Evolutionary conservation across 2,888 invertebrate genomes (phyloP).

Genomic region (Himalopsyche anomala): DNA sequence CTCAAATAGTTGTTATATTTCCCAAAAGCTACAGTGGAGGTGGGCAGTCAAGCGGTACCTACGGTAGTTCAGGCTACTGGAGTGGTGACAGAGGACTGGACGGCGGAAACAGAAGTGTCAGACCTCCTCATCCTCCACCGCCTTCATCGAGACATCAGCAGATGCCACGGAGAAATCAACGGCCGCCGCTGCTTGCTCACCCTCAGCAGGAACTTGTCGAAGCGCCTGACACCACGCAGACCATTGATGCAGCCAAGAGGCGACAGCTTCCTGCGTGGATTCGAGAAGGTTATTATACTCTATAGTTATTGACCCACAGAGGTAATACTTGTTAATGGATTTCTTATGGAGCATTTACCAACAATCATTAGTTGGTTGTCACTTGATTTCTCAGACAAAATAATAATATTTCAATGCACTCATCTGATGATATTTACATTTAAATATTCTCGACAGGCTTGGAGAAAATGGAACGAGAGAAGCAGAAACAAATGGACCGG

Average conservation of each 20-base stretch:
- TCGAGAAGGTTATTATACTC: constrained; percentile 82
- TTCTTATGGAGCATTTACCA: no score
- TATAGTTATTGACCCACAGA: neutral
- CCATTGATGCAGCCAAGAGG: constrained; percentile 89
- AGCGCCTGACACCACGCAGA: constrained; percentile 71
- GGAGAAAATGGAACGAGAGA: constrained; percentile 98
- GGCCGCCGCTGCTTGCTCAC: constrained; percentile 39
- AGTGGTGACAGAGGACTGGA: constrained; percentile 52
- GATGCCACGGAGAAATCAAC: neutral
- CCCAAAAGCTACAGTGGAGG: neutral
- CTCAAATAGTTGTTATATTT: neutral
- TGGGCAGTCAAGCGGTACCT: neutral
- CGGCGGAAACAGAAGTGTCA: constrained; percentile 7
- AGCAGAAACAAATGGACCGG: constrained; percentile 89
- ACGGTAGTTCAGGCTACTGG: constrained; percentile 60
- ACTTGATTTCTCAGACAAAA: no score
- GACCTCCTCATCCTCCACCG: neutral
- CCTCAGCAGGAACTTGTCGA: constrained; percentile 68
- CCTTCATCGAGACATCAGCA: constrained; percentile 3
- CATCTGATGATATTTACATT: neutral
- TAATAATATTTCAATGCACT: no score
- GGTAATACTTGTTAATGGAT: no score
- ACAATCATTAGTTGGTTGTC: no score
- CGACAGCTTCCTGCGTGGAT: constrained; percentile 98
- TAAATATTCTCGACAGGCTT: constrained; percentile 78